These are phyloP conservation scores for Silurus glanis DNA, from an alignment of 2,113 vertebrate species.

Conservation along the genomic window DNA sequence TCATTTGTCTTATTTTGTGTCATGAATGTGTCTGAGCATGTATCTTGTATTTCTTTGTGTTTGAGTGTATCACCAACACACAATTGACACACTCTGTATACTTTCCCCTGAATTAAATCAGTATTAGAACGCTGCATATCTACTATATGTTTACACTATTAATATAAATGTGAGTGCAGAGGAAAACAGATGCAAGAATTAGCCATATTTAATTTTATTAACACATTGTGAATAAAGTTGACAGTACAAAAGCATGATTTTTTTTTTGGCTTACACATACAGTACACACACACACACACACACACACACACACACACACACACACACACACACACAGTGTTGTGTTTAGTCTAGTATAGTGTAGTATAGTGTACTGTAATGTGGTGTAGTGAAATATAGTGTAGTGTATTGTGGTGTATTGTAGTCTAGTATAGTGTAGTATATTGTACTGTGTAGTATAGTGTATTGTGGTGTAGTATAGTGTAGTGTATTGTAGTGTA, in stretches of 20 bases:
- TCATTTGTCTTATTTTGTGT: not conserved
- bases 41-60: not conserved
- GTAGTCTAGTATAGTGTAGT: too few relatives aligned
- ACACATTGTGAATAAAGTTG: not conserved
- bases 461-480: too few relatives aligned
- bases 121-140: not conserved
- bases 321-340: too few relatives aligned
- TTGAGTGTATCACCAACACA: not conserved
- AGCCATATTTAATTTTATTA: not conserved
- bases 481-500: too few relatives aligned
- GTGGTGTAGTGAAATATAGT: too few relatives aligned
- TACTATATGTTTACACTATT: not conserved
- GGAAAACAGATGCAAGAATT: not conserved
- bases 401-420: too few relatives aligned
- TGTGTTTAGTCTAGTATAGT: too few relatives aligned
- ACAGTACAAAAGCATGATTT: not conserved
- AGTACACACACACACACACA: too few relatives aligned
- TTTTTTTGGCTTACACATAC: too few relatives aligned
- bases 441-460: too few relatives aligned
- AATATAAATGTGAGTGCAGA: not conserved
- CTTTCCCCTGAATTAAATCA: not conserved
- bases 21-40: slow-evolving; percentile 18
- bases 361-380: too few relatives aligned
- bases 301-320: too few relatives aligned
- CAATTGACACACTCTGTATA: not conserved